Conservation (phyloP, 2,888 invertebrate genomes). For the Caenorhabditis sp. region DNA sequence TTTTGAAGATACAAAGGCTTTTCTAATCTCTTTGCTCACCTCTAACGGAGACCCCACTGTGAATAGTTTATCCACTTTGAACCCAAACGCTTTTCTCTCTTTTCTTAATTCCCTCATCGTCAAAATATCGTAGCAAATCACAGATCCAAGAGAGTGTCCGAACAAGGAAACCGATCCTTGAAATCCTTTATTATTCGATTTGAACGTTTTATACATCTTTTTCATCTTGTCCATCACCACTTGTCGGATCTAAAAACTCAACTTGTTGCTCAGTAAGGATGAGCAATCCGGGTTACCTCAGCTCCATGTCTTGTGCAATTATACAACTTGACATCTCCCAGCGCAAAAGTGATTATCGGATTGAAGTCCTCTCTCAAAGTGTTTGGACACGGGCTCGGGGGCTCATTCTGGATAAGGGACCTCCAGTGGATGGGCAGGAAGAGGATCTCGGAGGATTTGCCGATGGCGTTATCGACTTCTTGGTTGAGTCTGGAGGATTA, state of each 20-base stretch:
- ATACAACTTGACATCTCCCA: not conserved
- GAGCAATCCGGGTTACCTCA: too few relatives aligned
- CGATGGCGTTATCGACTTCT: not conserved
- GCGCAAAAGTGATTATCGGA: too few relatives aligned
- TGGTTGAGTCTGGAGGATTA: not conserved
- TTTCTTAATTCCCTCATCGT: too few relatives aligned
- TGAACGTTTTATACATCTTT: not conserved
- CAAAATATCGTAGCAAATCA: not conserved
- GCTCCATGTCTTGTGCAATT: not conserved
- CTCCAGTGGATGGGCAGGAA: slow-evolving; percentile 3
- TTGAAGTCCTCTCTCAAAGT: not conserved
- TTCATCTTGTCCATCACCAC: not conserved
- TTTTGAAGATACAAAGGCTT: too few relatives aligned
- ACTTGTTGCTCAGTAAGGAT: not conserved
- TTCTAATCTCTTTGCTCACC: too few relatives aligned
- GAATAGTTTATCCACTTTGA: too few relatives aligned
- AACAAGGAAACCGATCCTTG: not conserved
- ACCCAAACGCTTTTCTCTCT: too few relatives aligned
- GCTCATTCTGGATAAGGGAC: not conserved
- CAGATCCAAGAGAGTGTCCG: not conserved
- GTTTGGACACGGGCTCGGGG: not conserved
- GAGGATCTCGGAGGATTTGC: not conserved
- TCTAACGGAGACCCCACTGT: too few relatives aligned
- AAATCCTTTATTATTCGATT: not conserved
- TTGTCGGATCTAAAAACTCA: not conserved